Conservation (phyloP, 2,888 invertebrate species). For the Leptopterna dolabrata region DNA sequence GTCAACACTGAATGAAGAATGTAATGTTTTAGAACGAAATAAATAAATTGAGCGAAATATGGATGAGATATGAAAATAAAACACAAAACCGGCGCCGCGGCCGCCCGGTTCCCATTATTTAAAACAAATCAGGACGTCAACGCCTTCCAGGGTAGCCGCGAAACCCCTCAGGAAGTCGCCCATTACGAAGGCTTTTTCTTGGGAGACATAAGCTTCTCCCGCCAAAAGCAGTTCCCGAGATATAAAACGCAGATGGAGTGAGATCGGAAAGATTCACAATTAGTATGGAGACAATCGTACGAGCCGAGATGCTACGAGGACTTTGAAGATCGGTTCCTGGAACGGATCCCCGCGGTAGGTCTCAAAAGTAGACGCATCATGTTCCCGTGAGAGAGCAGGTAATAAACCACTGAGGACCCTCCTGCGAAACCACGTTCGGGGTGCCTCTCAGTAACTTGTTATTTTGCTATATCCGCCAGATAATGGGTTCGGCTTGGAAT, state of each 20-base stretch:
- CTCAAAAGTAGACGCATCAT: neutral
- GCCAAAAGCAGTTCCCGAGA: neutral
- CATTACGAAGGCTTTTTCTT: neutral
- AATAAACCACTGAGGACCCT: neutral
- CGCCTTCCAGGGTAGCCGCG: neutral
- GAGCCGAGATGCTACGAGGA: neutral
- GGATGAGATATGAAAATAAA: neutral
- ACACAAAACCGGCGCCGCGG: neutral
- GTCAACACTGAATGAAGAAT: too few species aligned
- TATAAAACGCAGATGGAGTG: neutral
- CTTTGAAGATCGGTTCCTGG: neutral
- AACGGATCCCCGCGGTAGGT: neutral
- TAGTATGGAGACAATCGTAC: neutral
- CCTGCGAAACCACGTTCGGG: slow-evolving; percentile 19
- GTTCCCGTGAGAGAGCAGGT: neutral
- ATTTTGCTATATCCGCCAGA: neutral
- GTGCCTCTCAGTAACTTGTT: neutral
- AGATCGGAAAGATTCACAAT: neutral
- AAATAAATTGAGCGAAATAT: too few species aligned
- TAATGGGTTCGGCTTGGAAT: neutral
- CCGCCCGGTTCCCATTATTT: neutral
- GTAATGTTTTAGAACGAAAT: too few species aligned
- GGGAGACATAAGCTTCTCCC: neutral
- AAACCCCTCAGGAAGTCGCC: neutral
- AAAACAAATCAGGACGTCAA: too few species aligned